phyloP scores from a whole-genome alignment of 2,797 vertebrate species.

The Hapalemur alaotrensis region DNA sequence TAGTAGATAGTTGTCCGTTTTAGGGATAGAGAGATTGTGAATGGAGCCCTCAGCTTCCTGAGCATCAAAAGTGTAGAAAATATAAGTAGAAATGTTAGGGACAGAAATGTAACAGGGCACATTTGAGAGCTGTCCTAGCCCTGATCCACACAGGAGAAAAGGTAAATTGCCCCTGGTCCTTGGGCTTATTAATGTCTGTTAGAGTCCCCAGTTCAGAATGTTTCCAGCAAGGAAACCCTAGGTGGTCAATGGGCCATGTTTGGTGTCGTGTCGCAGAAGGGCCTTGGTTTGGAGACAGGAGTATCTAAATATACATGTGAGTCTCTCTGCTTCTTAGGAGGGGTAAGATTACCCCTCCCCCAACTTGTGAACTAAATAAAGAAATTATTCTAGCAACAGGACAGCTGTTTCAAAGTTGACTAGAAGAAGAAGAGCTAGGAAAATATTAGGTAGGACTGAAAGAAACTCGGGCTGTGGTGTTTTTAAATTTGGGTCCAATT shows the following conservation, averaged over 20 bases:
- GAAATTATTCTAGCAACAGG: background rate
- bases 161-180: background rate
- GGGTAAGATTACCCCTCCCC: background rate
- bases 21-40: background rate
- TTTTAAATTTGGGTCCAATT: conserved; percentile 55
- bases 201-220: background rate
- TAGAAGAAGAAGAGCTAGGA: background rate
- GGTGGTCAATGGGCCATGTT: background rate
- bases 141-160: background rate
- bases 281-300: background rate
- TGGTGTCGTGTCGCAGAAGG: background rate
- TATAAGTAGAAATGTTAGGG: background rate
- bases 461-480: conserved; percentile 18
- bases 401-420: background rate
- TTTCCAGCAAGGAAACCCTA: background rate
- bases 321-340: background rate
- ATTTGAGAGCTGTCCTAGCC: background rate
- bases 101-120: background rate
- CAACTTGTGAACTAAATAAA: background rate
- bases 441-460: background rate
- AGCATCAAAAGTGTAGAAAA: background rate
- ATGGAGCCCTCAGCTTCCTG: background rate
- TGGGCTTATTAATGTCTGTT: background rate
- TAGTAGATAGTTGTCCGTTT: background rate
- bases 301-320: background rate